Conservation (phyloP, 2,113 vertebrate genomes). For the Microtus richardsoni region DNA sequence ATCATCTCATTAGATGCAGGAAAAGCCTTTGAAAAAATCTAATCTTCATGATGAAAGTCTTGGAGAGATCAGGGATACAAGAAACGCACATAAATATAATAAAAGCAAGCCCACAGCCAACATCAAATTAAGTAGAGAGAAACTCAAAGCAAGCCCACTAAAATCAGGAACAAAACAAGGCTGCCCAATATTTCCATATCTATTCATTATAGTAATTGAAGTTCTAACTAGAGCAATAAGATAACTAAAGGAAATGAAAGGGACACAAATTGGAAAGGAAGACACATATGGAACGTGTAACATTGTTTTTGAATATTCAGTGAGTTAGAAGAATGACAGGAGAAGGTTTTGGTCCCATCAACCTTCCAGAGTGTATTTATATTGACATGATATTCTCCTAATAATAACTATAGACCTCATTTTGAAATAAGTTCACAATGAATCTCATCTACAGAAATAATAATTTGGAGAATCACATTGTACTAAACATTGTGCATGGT, state of each 20-base stretch:
- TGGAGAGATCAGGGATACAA: neutral
- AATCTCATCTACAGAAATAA: neutral
- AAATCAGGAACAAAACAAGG: neutral
- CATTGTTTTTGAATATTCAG: neutral
- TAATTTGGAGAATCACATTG: neutral
- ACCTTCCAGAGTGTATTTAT: neutral
- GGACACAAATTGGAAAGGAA: neutral
- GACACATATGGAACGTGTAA: neutral
- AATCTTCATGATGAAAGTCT: neutral
- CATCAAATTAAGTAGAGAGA: neutral
- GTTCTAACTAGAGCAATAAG: neutral
- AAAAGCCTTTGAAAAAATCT: too few relatives aligned
- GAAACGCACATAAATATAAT: neutral
- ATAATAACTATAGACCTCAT: neutral
- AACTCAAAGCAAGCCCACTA: neutral
- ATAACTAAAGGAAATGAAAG: neutral
- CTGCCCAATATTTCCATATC: neutral
- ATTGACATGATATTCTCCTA: neutral
- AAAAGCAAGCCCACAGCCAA: neutral
- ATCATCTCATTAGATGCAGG: too few relatives aligned
- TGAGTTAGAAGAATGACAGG: neutral
- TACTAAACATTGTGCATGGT: neutral
- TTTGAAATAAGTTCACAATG: neutral
- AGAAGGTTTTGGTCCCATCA: neutral
- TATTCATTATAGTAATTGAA: neutral